Conservation (phyloP, 2,113 vertebrate genomes). For the Mus pahari region DNA sequence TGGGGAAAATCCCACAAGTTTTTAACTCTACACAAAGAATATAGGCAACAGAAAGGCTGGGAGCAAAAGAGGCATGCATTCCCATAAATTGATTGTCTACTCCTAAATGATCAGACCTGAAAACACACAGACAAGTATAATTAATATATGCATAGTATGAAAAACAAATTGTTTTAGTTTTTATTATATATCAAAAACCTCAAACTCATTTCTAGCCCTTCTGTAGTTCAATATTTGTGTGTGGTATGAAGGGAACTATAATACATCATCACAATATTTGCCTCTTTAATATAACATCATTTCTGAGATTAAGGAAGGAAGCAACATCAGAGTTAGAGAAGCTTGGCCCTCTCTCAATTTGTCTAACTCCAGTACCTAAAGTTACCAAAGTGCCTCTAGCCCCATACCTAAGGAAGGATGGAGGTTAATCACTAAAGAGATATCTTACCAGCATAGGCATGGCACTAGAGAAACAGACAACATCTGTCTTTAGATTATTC, state of each 20-base stretch:
- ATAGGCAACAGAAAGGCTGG: neutral
- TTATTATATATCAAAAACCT: constrained; percentile 5
- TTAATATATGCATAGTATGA: constrained; percentile 52
- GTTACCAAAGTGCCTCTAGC: neutral
- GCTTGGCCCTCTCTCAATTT: neutral
- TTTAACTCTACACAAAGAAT: neutral
- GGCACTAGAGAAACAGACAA: neutral
- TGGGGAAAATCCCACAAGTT: neutral
- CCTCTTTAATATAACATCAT: neutral
- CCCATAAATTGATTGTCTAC: neutral
- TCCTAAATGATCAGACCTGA: neutral
- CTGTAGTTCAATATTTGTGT: constrained; percentile 59
- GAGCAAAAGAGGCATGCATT: neutral
- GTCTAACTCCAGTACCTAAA: neutral
- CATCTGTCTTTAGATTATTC: neutral
- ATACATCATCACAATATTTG: neutral
- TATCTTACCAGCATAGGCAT: neutral
- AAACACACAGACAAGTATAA: constrained; percentile 63
- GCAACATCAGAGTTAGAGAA: neutral
- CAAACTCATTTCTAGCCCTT: neutral
- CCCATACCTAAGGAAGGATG: neutral
- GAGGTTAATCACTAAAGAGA: neutral
- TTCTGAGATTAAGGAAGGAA: neutral
- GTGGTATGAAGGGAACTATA: neutral
- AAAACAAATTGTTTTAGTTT: constrained; percentile 11